Base-by-base conservation (phyloP, 2,888 invertebrate genomes). In the Eupithecia vulgata region DNA sequence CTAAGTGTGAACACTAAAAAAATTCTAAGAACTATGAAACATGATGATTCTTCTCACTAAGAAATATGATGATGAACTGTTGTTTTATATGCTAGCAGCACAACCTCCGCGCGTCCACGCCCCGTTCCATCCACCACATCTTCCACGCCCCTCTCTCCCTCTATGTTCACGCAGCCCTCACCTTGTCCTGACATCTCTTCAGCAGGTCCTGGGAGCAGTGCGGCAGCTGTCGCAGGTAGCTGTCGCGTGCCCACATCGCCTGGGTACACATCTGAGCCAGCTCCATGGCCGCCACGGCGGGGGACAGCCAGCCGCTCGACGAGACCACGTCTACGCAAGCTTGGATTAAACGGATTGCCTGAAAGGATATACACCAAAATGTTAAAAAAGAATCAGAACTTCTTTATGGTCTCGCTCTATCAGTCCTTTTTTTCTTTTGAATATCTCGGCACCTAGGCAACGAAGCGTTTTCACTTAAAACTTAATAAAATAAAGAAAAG, bases 241-340 rank as follows among this genome's bases (percentile, higher is more conserved):
- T 98, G 93, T 99, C 99, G 91, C 99, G 99, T 84, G 98, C 98
- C 99, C 99, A 99, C 99, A 99, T 99, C 13, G 99, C 99, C 92
- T 99, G 99, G 0, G 99, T 99, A 3, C 98, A 98, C 99, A 99
- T 99, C 94, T 99, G 99, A 0, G 99, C 99, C 84, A 99, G 95
- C 92, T 99, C 99, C 99, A 99, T 99, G 83, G 99, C 99, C 25
- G 99, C 99, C 59, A 99, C 98, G 5, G 99, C 99, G 0, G 99
- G 99, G 0, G 98, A 97, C 68, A 99, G 95, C 99, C 99, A 99
- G 45, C 99, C 99, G 84, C 99, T 99, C 64, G 98, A 98, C 96
- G 82, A 98, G 0, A 95, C 94, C 66, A 98, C 98, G 90, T 98
- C 99, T 42, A 99, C 99, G 90, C 99, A 99, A 0, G 99, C 99